A percentile compares a stretch with the other conserved stretches of the same genome.
Evolutionary conservation across 2,797 vertebrate species (phyloP).

Genomic region (Lithobates pipiens): DNA sequence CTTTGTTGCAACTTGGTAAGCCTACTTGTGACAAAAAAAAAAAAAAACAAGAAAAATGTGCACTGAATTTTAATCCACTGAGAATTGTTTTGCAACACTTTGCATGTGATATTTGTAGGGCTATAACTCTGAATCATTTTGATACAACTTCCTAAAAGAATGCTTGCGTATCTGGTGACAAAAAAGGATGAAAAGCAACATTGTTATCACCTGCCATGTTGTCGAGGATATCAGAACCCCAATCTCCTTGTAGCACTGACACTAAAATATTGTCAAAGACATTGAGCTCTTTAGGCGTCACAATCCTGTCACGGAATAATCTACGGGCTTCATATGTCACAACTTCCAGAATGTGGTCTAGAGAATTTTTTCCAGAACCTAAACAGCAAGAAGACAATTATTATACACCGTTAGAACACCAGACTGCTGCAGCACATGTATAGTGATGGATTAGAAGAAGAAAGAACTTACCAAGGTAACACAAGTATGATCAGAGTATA

Average conservation of each 20-base stretch:
- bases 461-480: slow-evolving; percentile 10
- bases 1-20: no score
- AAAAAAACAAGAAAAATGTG: no score
- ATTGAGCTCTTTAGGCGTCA: slow-evolving; percentile 85
- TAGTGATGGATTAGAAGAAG: neutral
- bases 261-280: slow-evolving; percentile 90
- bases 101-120: no score
- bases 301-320: slow-evolving; percentile 93
- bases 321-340: slow-evolving; percentile 89
- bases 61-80: no score
- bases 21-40: no score
- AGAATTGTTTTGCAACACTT: no score
- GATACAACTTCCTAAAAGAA: neutral
- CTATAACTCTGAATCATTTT: neutral
- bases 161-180: no score
- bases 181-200: no score
- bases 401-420: neutral
- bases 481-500: neutral
- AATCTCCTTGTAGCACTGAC: slow-evolving; percentile 89
- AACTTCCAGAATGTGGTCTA: slow-evolving; percentile 90
- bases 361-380: slow-evolving; percentile 74
- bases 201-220: slow-evolving; percentile 85
- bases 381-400: slow-evolving; percentile 45
- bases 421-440: neutral
- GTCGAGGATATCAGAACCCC: slow-evolving; percentile 88